Evolutionary conservation across 2,888 invertebrate species (phyloP).

Genomic region (Phaonia tiefii): DNA sequence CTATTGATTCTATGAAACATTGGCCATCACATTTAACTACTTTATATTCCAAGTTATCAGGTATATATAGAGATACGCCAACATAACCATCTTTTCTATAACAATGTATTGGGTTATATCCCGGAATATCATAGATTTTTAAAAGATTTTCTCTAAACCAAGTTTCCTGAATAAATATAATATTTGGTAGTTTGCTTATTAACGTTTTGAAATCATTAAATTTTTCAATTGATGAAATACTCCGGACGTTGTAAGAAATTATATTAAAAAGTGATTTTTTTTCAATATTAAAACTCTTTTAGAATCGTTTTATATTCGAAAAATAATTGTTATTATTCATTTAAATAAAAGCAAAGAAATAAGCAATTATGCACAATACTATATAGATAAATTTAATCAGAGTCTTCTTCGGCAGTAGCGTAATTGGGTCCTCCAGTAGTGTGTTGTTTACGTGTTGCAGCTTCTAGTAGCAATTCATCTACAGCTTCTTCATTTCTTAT

Average conservation of each 20-base stretch:
- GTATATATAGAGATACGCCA: slow-evolving; percentile 3
- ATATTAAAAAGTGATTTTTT: neutral
- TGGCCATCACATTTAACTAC: neutral
- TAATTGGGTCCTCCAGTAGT: too few species aligned
- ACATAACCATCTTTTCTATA: slow-evolving; percentile 15
- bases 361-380: too few species aligned
- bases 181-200: neutral
- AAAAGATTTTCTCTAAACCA: neutral
- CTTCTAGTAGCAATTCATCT: slow-evolving; percentile 3
- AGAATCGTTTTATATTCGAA: neutral
- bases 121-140: slow-evolving; percentile 5
- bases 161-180: too few species aligned
- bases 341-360: neutral
- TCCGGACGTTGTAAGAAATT: too few species aligned
- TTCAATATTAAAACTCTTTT: neutral
- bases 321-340: slow-evolving; percentile 8
- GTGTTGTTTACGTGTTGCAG: slow-evolving; percentile 7
- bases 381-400: too few species aligned
- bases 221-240: too few species aligned
- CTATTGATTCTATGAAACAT: neutral
- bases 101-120: slow-evolving; percentile 24
- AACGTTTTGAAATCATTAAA: too few species aligned
- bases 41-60: neutral
- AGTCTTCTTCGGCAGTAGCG: too few species aligned
- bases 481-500: slow-evolving; percentile 16